Evolutionary conservation across 2,797 vertebrate genomes (phyloP), one percentile per base, ranked within the genome.

Genomic region (Sebastes miniatus): DNA sequence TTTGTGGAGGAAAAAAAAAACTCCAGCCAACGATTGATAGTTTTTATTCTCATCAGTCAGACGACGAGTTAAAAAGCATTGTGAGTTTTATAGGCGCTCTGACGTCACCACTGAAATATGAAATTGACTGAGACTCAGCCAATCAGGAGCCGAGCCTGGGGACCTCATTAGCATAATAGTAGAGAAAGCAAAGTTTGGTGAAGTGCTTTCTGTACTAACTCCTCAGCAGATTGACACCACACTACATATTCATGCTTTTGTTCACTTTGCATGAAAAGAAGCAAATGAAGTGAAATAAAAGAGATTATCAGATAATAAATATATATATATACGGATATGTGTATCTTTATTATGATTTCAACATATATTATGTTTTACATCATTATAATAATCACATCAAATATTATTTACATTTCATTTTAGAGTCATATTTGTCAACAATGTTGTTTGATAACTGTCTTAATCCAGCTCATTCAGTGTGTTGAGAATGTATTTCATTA

Each of bases 11-110:
- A 20, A 50, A 69, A 86, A 88, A 93, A 94, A 90, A 88, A 84
- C 91, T 92, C 91, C 89, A 95, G 92, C 91, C 96, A 93, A 91
- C 95, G 96, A 96, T 96, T 96, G 96, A 96, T 92, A 94, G 91
- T 96, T 96, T 96, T 96, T 96, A 95, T 96, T 96, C 95, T 92
- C 96, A 96, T 97, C 97, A 96, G 96, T 97, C 97, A 95, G 95
- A 95, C 96, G 95, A 96, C 96, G 96, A 97, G 96, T 98, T 97
- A 97, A 98, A 98, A 98, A 97, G 96, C 97, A 96, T 96, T 96
- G 97, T 92, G 96, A 97, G 96, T 97, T 99, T 99, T 98, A 99
- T 98, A 98, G 96, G 94, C 90, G 94, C 88, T 87, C 94, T 98
- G 97, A 99, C 97, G 97, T 99, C 98, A 97, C 88, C 81, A 79